Evolutionary conservation across 2,888 invertebrate genomes (phyloP).

Genomic region (Anorthoa munda): DNA sequence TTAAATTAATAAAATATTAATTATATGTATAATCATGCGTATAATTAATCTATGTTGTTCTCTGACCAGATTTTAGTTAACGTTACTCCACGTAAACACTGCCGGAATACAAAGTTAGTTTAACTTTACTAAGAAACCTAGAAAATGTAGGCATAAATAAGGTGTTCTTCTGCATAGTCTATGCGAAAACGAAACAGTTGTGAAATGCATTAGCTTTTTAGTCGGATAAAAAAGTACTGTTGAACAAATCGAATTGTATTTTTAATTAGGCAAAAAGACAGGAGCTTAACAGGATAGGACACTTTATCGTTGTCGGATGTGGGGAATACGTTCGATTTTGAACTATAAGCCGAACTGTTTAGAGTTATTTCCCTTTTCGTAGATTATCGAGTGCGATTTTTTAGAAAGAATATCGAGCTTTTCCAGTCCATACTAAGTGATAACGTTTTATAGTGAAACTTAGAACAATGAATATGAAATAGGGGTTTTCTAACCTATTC

Average conservation of each 20-base stretch:
- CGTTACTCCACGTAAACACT: neutral
- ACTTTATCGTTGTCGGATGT: constrained; percentile 14
- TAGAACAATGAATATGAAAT: constrained; percentile 18
- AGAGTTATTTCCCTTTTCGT: neutral
- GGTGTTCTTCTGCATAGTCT: constrained; percentile 27
- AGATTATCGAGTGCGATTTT: too few relatives aligned
- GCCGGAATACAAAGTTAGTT: neutral
- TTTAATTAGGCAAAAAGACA: constrained; percentile 67
- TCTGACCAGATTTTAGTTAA: neutral
- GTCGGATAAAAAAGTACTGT: constrained; percentile 70
- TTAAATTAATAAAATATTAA: too few relatives aligned
- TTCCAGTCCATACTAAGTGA: neutral
- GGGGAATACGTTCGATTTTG: constrained; percentile 5
- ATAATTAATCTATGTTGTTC: too few relatives aligned
- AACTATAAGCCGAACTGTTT: neutral
- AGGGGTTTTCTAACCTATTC: neutral
- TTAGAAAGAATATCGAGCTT: neutral
- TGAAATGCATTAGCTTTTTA: constrained; percentile 28
- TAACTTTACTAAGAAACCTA: neutral
- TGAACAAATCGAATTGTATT: constrained; percentile 78
- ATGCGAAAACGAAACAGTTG: constrained; percentile 45
- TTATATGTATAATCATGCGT: too few relatives aligned
- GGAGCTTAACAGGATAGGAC: constrained; percentile 18
- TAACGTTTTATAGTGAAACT: constrained; percentile 17
- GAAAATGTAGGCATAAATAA: too few relatives aligned